These are phyloP conservation scores for Sebastes itinus DNA, from an alignment of 2,797 vertebrate genomes.

Conservation along the genomic window DNA sequence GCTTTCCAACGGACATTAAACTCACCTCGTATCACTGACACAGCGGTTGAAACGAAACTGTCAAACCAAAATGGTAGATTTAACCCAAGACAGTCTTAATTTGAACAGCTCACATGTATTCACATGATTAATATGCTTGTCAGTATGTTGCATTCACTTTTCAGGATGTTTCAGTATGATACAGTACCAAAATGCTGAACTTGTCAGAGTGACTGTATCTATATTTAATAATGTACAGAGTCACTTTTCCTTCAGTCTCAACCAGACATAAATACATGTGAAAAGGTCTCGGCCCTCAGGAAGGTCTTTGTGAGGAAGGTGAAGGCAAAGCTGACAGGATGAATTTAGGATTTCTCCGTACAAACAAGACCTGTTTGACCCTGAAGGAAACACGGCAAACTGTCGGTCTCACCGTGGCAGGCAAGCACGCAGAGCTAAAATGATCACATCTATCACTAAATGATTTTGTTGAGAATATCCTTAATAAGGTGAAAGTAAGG, in stretches of 20 bases:
- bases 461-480: not conserved
- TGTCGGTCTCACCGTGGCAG: not conserved
- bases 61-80: too few species aligned
- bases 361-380: not conserved
- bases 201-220: not conserved
- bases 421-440: not conserved
- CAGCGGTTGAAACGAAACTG: too few species aligned
- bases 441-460: not conserved
- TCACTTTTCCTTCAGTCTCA: not conserved
- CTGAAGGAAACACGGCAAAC: not conserved
- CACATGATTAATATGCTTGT: too few species aligned
- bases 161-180: not conserved
- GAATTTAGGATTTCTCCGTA: slow-evolving; percentile 4
- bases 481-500: not conserved
- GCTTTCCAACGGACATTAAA: too few species aligned
- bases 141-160: not conserved
- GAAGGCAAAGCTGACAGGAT: slow-evolving; percentile 11
- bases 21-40: too few species aligned
- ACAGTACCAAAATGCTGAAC: not conserved
- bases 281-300: slow-evolving; percentile 5
- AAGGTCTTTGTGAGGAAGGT: not conserved
- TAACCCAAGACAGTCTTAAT: too few species aligned
- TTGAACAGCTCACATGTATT: too few species aligned
- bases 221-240: not conserved
- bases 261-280: slow-evolving; percentile 8